A percentile compares a stretch with the other conserved stretches of the same genome.
Evolutionary conservation across 2,113 vertebrate species (phyloP).

Genomic region (Hymenochirus boettgeri): DNA sequence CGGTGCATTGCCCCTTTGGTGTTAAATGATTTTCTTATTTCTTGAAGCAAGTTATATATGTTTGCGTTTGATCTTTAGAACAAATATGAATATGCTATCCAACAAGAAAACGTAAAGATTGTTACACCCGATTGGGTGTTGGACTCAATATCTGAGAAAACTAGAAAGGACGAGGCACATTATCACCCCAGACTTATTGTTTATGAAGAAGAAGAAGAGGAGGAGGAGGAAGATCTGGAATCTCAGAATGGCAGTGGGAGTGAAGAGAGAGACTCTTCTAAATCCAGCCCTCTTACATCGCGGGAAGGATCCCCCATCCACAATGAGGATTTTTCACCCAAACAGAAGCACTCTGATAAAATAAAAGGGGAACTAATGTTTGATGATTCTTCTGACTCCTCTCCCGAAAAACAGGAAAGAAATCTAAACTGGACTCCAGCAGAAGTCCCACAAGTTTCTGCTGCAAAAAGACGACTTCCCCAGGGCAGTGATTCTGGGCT

Average conservation of each 20-base stretch:
- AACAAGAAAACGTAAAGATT: constrained; percentile 73
- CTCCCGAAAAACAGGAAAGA: constrained; percentile 85
- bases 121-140: constrained; percentile 94
- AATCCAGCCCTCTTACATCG: constrained; percentile 76
- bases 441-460: constrained; percentile 65
- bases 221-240: constrained; percentile 77
- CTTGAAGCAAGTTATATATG: too few species aligned
- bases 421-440: constrained; percentile 95
- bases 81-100: constrained; percentile 86
- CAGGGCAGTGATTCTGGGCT: constrained; percentile 81
- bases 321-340: constrained; percentile 67
- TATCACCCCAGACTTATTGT: constrained; percentile 90
- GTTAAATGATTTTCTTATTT: too few species aligned
- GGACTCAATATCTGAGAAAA: constrained; percentile 78
- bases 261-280: constrained; percentile 66
- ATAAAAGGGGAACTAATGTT: constrained; percentile 82
- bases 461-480: constrained; percentile 64
- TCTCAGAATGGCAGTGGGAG: constrained; percentile 78
- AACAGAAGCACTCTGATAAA: constrained; percentile 62
- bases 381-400: constrained; percentile 92
- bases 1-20: too few species aligned
- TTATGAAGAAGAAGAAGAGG: constrained; percentile 78
- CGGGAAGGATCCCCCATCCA: constrained; percentile 72
- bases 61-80: too few species aligned
- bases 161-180: constrained; percentile 74